These are phyloP conservation scores for Aplysina aerophoba DNA, from an alignment of 37 sponge, comb jelly and placozoan species.

Conservation along the genomic window DNA sequence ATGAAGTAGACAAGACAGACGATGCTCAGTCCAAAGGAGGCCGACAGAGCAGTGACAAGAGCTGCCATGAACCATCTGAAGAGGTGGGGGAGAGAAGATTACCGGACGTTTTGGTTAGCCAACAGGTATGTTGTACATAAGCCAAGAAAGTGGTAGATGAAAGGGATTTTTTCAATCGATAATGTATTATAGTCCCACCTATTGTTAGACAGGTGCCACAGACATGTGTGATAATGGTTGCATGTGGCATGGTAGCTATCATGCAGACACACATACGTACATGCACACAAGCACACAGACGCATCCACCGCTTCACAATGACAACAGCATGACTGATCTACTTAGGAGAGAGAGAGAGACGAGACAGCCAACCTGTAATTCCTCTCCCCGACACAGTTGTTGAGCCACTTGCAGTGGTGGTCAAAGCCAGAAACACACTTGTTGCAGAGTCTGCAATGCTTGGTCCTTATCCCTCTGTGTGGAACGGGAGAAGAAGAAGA, in stretches of 20 bases:
- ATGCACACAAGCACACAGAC: not conserved
- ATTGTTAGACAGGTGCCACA: too few species aligned
- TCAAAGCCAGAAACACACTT: constrained; percentile 89
- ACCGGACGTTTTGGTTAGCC: too few species aligned
- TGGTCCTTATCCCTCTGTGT: constrained; percentile 59
- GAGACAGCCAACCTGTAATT: constrained; percentile 72
- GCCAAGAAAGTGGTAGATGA: too few species aligned
- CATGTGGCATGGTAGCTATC: too few species aligned
- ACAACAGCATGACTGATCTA: constrained; percentile 59
- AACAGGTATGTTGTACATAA: too few species aligned
- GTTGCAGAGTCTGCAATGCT: constrained; percentile 90
- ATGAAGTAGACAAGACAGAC: constrained; percentile 48
- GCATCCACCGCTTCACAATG: not conserved
- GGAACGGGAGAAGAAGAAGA: not conserved
- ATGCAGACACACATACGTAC: not conserved
- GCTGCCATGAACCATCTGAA: constrained; percentile 68
- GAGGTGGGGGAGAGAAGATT: not conserved
- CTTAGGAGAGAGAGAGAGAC: not conserved
- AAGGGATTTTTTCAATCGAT: too few species aligned
- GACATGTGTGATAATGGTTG: too few species aligned
- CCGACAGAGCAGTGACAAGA: constrained; percentile 50
- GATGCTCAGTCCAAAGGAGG: constrained; percentile 20
- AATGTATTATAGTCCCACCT: too few species aligned
- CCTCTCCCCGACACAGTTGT: constrained; percentile 81
- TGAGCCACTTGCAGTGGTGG: constrained; percentile 96